Conservation (phyloP, 2,888 invertebrate species). For the Ceramica pisi region DNA sequence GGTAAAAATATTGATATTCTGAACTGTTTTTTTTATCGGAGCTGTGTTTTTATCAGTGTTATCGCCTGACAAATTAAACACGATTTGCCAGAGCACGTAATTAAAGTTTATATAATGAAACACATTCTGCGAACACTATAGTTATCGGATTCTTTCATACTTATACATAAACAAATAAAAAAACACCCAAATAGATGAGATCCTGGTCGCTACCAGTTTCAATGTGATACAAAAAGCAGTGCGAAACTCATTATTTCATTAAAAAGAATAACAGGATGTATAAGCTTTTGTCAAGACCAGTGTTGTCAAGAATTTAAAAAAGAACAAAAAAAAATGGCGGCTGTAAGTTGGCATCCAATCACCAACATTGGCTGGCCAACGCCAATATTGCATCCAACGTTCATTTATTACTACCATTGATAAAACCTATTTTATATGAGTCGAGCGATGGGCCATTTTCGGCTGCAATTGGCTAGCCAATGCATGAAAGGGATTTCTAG, state of each 20-base stretch:
- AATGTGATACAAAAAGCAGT: constrained; percentile 55
- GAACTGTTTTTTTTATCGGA: constrained; percentile 3
- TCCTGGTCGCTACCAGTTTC: constrained; percentile 64
- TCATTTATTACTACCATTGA: constrained; percentile 36
- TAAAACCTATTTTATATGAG: constrained; percentile 52
- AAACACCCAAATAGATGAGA: constrained; percentile 63
- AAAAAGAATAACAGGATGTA: constrained; percentile 40
- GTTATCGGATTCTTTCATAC: constrained; percentile 52
- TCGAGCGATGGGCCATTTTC: constrained; percentile 12
- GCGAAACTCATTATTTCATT: constrained; percentile 35
- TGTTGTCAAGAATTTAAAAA: constrained; percentile 55
- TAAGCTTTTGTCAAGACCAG: constrained; percentile 49
- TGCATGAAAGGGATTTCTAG: constrained; percentile 3
- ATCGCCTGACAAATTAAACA: constrained; percentile 37
- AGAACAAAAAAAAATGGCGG: not conserved
- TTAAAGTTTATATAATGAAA: constrained; percentile 46
- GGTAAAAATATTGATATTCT: not conserved
- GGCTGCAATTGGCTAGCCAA: constrained; percentile 21
- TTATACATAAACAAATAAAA: constrained; percentile 47
- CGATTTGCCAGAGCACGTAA: constrained; percentile 66
- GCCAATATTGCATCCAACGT: constrained; percentile 26
- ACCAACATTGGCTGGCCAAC: constrained; percentile 31
- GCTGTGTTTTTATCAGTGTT: constrained; percentile 11
- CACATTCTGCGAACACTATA: constrained; percentile 60
- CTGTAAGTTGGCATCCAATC: not conserved